Conservation (phyloP, 2,797 vertebrate species). For the Salarias fasciatus region DNA sequence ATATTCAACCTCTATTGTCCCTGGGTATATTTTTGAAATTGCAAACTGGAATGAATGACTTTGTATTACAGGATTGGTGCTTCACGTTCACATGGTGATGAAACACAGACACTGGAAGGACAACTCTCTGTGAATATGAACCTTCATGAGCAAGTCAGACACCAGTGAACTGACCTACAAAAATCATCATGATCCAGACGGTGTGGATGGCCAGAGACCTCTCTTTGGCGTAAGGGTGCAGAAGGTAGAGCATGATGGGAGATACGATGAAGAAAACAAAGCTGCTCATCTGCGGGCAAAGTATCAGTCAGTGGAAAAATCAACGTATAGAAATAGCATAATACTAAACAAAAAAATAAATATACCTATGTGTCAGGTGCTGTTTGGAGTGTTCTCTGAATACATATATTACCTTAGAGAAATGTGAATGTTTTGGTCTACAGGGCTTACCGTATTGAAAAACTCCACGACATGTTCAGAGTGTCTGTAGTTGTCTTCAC, state of each 20-base stretch:
- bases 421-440: not conserved
- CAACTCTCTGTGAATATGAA: accelerated
- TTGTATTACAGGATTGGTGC: no score
- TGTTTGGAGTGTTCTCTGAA: not conserved
- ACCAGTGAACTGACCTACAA: constrained; percentile 83
- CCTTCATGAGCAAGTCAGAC: no score
- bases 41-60: no score
- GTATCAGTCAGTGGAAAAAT: not conserved
- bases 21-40: no score
- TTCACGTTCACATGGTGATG: no score
- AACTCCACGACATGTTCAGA: constrained; percentile 91
- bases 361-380: not conserved
- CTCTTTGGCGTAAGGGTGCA: constrained; percentile 86
- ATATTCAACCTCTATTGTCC: no score
- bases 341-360: no score
- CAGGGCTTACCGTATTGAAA: constrained; percentile 91
- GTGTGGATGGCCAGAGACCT: constrained; percentile 80
- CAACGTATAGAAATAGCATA: no score
- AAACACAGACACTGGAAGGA: no score
- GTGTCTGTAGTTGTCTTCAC: constrained; percentile 91
- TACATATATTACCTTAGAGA: no score
- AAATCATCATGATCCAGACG: constrained; percentile 84
- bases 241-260: constrained; percentile 89
- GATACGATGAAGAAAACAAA: constrained; percentile 88
- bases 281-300: constrained; percentile 88